These are phyloP conservation scores for Chrysocyon brachyurus DNA, from an alignment of 2,797 vertebrate species.

Conservation along the genomic window DNA sequence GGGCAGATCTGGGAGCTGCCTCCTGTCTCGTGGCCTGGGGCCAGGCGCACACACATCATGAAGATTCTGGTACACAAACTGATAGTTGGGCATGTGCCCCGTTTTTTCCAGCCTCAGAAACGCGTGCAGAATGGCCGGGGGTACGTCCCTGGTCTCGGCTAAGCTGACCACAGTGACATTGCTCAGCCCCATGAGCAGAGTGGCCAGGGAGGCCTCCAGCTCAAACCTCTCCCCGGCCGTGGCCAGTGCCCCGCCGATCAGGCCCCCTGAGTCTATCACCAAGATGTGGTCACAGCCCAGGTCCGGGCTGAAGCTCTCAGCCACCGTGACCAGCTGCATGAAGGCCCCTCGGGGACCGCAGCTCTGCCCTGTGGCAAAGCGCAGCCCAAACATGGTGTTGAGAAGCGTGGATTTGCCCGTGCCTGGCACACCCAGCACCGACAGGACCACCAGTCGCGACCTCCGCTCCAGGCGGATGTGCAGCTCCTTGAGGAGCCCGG, in stretches of 20 bases:
- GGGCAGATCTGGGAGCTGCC: slow-evolving; percentile 75
- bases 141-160: slow-evolving; percentile 84
- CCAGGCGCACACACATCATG: slow-evolving; percentile 67
- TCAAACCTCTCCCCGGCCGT: slow-evolving; percentile 82
- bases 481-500: slow-evolving; percentile 89
- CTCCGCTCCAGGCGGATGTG: slow-evolving; percentile 78
- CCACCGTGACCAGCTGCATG: slow-evolving; percentile 87
- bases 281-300: slow-evolving; percentile 88
- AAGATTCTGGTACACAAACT: slow-evolving; percentile 86
- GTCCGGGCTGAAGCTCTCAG: slow-evolving; percentile 86
- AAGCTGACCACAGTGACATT: slow-evolving; percentile 86
- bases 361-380: slow-evolving; percentile 88
- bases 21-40: slow-evolving; percentile 79
- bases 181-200: slow-evolving; percentile 87
- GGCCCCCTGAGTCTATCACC: slow-evolving; percentile 87
- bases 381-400: slow-evolving; percentile 90
- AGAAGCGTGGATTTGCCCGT: slow-evolving; percentile 89
- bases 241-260: slow-evolving; percentile 85
- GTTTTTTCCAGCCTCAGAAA: slow-evolving; percentile 84
- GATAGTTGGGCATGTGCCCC: slow-evolving; percentile 83
- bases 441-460: slow-evolving; percentile 88
- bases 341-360: slow-evolving; percentile 87
- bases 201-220: slow-evolving; percentile 87
- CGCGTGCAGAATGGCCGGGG: slow-evolving; percentile 84
- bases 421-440: slow-evolving; percentile 87